Evolutionary conservation across 2,888 invertebrate species (phyloP), one percentile per base, ranked within the genome.

Genomic region (Balanococcus diminutus): DNA sequence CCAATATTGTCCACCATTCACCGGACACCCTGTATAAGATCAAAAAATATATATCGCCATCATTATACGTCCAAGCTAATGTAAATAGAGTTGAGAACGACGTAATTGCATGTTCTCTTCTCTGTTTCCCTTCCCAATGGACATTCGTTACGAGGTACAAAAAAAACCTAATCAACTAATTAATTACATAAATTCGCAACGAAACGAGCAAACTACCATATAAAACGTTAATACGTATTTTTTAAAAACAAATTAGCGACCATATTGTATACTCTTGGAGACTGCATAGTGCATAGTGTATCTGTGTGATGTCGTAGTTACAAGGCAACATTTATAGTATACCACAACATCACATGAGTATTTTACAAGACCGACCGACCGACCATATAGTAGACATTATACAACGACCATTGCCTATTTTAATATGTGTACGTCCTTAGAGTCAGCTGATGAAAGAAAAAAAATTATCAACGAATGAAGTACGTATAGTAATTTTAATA

Each of bases 241-340:
- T 75, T 75, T 75, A 32, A 75, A 75, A 75, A 75, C 75, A 75
- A 75, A 75, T 75, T 75, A n/a, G 16, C n/a, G 28, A 75, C 75
- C 75, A 67, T 25, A 28, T 67, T 67, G 28, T 11, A 67, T 28
- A 51, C 5, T n/a, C 19, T 51, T 3, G 19, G n/a, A 4, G 8
- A 51, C 11, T 11, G n/a, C n/a, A n/a, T n/a, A n/a, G n/a, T n/a
- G n/a, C n/a, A n/a, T n/a, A n/a, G 51, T 51, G 51, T n/a, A 32
- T 28, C n/a, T n/a, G n/a, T n/a, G n/a, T n/a, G n/a, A 32, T 72
- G 28, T 79, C 2, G 36, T 79, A 79, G 8, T 79, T n/a, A n/a
- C 16, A 1, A n/a, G 36, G 19, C 9, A 22, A 28, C 28, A 75
- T 3, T n/a, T 75, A 75, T 67, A 67, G n/a, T 75, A 72, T 72